Base-by-base conservation (phyloP, 2,888 invertebrate genomes). In the Synanthedon andrenaeformis region DNA sequence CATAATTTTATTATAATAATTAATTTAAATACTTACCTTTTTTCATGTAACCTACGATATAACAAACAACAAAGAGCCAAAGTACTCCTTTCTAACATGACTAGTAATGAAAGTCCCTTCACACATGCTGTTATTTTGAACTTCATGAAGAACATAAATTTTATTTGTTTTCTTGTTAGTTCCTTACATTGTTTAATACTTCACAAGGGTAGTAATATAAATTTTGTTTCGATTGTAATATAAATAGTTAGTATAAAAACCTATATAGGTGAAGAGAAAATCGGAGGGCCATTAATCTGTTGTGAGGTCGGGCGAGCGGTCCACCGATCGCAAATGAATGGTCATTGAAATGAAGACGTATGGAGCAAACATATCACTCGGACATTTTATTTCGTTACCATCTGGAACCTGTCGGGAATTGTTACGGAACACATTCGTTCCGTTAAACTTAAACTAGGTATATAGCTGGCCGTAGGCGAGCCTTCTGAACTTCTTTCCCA, bases 261-360 rank as follows among this genome's bases (percentile, higher is more conserved):
- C 45, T 45, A n/a, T 13, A n/a, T 35, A 35, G 6, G 51, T 13
- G 14, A 51, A 65, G 70, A 68, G 67, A 67, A 70, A 76, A 75
- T 74, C 69, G 75, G 68, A 67, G 70, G 61, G 68, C 69, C 73
- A 82, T 82, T 77, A 76, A 80, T 80, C 74, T 74, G 62, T 52
- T 52, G 57, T 55, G 61, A 63, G 67, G 70, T 66, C 63, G 63
- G 58, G 57, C 55, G 42, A 53, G 58, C 59, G 66, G 69, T 65
- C 67, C 66, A 64, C 66, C 72, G 70, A 74, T 77, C 70, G 74
- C 69, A 79, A 79, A 80, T 76, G 76, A 77, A 79, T 79, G 79
- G 76, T 74, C 76, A 76, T 74, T 77, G 76, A 74, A 79, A 80
- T 78, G 74, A 79, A 81, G 81, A 81, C 70, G 63, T 74, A 81